Evolutionary conservation across 2,888 invertebrate species (phyloP).

Genomic region (Lasiommata megera): DNA sequence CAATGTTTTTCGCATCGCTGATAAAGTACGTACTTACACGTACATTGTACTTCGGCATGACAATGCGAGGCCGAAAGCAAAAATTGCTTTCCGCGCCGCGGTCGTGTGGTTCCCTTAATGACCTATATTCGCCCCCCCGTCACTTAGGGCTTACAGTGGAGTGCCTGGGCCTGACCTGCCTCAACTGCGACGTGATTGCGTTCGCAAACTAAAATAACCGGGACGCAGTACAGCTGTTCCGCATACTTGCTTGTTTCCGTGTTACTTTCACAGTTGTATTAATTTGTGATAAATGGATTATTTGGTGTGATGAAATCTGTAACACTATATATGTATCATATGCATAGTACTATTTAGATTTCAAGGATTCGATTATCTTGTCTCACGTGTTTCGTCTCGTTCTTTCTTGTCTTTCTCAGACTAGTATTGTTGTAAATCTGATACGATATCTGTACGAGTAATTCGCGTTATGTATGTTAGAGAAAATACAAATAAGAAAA

Average conservation of each 20-base stretch:
- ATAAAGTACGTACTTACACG: conserved; percentile 46
- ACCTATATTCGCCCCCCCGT: conserved; percentile 73
- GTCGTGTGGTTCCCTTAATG: conserved; percentile 57
- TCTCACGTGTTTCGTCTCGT: too few species aligned
- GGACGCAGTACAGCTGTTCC: conserved; percentile 58
- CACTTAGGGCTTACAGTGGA: conserved; percentile 69
- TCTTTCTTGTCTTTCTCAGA: too few species aligned
- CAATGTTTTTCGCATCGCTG: conserved; percentile 55
- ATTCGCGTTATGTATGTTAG: too few species aligned
- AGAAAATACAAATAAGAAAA: too few species aligned
- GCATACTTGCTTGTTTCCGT: conserved; percentile 54
- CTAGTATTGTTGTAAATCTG: too few species aligned
- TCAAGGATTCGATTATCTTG: too few species aligned
- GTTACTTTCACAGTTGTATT: conserved; percentile 35
- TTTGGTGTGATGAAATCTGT: background rate
- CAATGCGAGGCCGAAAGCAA: conserved; percentile 44
- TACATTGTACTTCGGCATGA: conserved; percentile 40
- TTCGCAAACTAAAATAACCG: conserved; percentile 63
- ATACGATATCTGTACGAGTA: too few species aligned
- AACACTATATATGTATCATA: too few species aligned
- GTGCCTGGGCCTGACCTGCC: conserved; percentile 70
- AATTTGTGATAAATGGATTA: conserved; percentile 14
- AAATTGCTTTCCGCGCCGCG: conserved; percentile 51
- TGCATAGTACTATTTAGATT: too few species aligned
- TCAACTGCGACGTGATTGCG: conserved; percentile 61